Conservation (phyloP, 2,888 invertebrate genomes). For the Hyles lineata region DNA sequence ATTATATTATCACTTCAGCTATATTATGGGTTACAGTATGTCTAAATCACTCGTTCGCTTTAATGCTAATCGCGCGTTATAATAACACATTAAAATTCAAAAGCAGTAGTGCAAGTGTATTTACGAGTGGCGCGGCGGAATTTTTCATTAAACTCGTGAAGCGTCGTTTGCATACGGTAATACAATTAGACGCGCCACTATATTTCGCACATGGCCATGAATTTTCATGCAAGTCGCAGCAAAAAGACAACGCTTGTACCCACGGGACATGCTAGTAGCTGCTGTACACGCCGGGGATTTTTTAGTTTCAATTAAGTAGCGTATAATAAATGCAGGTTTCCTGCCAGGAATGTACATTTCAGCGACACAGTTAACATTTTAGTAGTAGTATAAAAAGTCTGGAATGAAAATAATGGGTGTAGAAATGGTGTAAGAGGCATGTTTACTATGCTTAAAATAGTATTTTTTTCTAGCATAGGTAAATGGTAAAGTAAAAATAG, state of each 20-base stretch:
- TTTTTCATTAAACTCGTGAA: slow-evolving; percentile 14
- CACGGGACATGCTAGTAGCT: background rate
- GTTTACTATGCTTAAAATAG: no score
- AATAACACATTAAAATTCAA: slow-evolving; percentile 10
- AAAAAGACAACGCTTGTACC: slow-evolving; percentile 11
- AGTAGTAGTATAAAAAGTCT: background rate
- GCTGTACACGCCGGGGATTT: background rate
- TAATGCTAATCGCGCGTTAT: background rate
- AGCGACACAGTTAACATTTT: background rate
- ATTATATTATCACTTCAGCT: no score
- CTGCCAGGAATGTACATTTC: slow-evolving; percentile 6
- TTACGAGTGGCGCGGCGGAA: slow-evolving; percentile 1
- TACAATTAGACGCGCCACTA: slow-evolving; percentile 7
- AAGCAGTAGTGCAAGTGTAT: slow-evolving; percentile 11
- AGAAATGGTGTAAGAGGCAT: no score
- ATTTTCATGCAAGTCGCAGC: slow-evolving; percentile 9
- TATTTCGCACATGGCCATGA: slow-evolving; percentile 14
- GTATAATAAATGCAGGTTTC: slow-evolving; percentile 22
- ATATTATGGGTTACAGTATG: no score
- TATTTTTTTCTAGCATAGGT: no score
- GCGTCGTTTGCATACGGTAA: slow-evolving; percentile 8
- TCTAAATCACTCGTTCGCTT: no score
- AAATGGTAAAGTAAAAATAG: no score
- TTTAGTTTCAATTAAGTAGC: slow-evolving; percentile 24
- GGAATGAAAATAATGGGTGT: background rate